These are phyloP conservation scores for Lagopus leucura DNA, from an alignment of 2,113 vertebrate genomes.

Conservation along the genomic window DNA sequence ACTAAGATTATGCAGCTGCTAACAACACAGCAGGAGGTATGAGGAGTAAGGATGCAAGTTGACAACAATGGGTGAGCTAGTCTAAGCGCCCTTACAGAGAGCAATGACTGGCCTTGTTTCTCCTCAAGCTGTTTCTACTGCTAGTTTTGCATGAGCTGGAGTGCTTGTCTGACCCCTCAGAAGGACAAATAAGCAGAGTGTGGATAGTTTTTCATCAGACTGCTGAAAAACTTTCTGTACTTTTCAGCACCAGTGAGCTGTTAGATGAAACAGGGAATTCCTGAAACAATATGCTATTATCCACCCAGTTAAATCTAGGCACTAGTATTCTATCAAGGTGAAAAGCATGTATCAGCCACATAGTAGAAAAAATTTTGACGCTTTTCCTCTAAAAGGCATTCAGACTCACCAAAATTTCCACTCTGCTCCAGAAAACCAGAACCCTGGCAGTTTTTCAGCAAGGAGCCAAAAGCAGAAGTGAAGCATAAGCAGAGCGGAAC, in stretches of 20 bases:
- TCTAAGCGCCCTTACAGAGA: background rate
- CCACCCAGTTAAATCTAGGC: background rate
- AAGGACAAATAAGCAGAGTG: background rate
- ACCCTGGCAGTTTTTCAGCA: background rate
- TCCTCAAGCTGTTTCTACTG: background rate
- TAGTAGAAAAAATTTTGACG: background rate
- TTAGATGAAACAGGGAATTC: background rate
- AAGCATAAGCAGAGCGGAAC: background rate
- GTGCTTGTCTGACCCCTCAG: background rate
- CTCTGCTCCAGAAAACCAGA: background rate
- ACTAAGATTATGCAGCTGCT: background rate
- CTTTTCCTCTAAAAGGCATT: background rate
- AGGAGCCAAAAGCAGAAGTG: background rate
- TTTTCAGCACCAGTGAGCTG: background rate
- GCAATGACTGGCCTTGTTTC: background rate
- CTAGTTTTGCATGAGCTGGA: background rate
- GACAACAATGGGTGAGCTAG: background rate
- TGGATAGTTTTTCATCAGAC: background rate
- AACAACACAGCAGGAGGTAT: background rate
- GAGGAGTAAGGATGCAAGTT: background rate
- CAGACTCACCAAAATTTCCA: background rate
- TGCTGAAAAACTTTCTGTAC: background rate
- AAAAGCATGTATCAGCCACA: background rate
- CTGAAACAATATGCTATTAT: background rate
- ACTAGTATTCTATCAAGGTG: background rate